Evolutionary conservation across 2,888 invertebrate species (phyloP).

Genomic region (Agonum fuliginosum): DNA sequence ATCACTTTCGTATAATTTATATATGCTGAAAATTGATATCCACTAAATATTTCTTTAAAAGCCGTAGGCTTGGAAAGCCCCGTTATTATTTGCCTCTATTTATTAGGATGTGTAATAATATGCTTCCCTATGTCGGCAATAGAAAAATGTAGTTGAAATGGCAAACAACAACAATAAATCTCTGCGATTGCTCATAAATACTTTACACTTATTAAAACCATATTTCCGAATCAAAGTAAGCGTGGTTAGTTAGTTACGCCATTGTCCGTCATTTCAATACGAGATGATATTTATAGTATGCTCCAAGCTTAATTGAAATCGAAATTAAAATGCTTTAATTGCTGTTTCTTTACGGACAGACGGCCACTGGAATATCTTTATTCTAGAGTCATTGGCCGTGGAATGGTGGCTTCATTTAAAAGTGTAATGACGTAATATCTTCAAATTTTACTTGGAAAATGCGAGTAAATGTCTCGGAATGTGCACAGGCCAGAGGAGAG

Average conservation of each 20-base stretch:
- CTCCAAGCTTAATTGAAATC: slow-evolving; percentile 26
- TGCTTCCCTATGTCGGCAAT: too few species aligned
- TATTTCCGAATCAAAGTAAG: neutral
- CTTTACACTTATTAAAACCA: neutral
- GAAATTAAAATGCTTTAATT: slow-evolving; percentile 45
- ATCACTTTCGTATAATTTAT: too few species aligned
- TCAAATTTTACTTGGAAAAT: slow-evolving; percentile 33
- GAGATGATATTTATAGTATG: slow-evolving; percentile 27
- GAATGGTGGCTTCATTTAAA: slow-evolving; percentile 23
- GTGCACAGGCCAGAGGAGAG: neutral
- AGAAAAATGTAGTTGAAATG: too few species aligned
- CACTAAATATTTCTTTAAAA: too few species aligned
- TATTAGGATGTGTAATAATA: too few species aligned
- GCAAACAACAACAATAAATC: too few species aligned
- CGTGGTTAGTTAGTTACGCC: slow-evolving; percentile 24
- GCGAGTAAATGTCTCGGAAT: slow-evolving; percentile 7
- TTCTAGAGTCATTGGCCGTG: slow-evolving; percentile 37
- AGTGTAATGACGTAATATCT: slow-evolving; percentile 29
- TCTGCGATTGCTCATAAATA: neutral
- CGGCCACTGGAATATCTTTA: slow-evolving; percentile 32
- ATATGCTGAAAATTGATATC: too few species aligned
- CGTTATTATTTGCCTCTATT: too few species aligned
- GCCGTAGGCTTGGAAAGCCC: too few species aligned
- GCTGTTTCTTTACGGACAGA: slow-evolving; percentile 35
- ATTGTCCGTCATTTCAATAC: slow-evolving; percentile 4